Evolutionary conservation across 2,113 vertebrate genomes (phyloP).

Genomic region (Grammomys surdaster): DNA sequence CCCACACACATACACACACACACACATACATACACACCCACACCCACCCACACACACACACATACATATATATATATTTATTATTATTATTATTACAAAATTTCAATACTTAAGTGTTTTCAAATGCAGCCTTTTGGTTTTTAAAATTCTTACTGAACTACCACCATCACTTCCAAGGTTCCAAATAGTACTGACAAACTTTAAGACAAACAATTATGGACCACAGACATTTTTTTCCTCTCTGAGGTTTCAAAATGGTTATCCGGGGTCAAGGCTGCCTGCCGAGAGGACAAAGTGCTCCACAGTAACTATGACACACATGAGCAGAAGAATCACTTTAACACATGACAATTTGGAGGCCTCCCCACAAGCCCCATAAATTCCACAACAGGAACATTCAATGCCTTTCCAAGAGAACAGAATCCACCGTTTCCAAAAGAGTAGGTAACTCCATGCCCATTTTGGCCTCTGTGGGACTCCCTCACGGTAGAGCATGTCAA

Average conservation of each 20-base stretch:
- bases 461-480: not conserved
- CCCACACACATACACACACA: no score
- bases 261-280: not conserved
- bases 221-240: constrained; percentile 17
- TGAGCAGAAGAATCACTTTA: not conserved
- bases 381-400: constrained; percentile 63
- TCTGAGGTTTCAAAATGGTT: constrained; percentile 1
- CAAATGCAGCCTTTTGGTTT: constrained; percentile 56
- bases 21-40: no score
- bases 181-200: not conserved
- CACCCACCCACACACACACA: no score
- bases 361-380: constrained; percentile 61
- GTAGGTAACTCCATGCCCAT: not conserved
- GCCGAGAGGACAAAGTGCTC: not conserved
- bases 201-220: constrained; percentile 33
- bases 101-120: constrained; percentile 64
- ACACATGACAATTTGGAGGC: constrained; percentile 51
- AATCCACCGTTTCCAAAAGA: constrained; percentile 11
- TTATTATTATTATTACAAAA: constrained; percentile 11
- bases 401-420: constrained; percentile 47
- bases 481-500: not conserved
- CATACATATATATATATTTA: no score
- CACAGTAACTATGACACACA: constrained; percentile 8
- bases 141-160: constrained; percentile 20
- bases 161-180: constrained; percentile 10